phyloP scores from a whole-genome alignment of 1,140 invertebrate genomes.

The Halictus rubicundus region DNA sequence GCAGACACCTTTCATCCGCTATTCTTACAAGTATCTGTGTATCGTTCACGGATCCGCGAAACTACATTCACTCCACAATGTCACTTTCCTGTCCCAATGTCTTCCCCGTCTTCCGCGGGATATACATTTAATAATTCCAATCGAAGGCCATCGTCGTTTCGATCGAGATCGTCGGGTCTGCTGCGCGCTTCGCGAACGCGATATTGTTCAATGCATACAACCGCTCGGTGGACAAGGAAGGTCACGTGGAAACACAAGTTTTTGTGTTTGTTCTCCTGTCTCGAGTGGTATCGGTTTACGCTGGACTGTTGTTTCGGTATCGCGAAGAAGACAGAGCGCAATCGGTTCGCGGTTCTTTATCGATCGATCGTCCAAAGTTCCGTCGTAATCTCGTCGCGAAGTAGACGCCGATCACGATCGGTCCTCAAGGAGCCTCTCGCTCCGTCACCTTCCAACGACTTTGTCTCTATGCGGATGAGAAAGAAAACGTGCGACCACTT shows the following conservation, averaged over 20 bases:
- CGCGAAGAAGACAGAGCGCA: background rate
- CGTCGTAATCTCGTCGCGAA: conserved; percentile 29
- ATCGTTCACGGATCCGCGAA: background rate
- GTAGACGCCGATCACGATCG: conserved; percentile 9
- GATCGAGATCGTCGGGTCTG: too few species aligned
- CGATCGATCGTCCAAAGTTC: conserved; percentile 42
- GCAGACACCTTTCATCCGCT: too few species aligned
- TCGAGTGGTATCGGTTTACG: background rate
- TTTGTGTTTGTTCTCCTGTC: background rate
- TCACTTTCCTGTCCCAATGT: background rate
- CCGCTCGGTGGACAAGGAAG: too few species aligned
- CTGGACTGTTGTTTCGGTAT: background rate
- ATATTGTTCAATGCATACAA: too few species aligned
- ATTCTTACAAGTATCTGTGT: too few species aligned
- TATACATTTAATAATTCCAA: background rate
- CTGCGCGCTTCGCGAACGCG: too few species aligned
- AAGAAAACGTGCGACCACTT: background rate
- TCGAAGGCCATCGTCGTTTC: background rate
- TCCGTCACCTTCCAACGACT: conserved; percentile 29
- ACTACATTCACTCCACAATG: background rate
- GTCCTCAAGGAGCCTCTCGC: conserved; percentile 4
- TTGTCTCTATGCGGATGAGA: background rate
- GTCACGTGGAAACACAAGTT: too few species aligned
- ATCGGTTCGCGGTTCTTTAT: conserved; percentile 12
- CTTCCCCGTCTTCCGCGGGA: too few species aligned